Evolutionary conservation across 2,888 invertebrate species (phyloP), one percentile per base, ranked within the genome.

Genomic region (Macrosoma leucophasiata): DNA sequence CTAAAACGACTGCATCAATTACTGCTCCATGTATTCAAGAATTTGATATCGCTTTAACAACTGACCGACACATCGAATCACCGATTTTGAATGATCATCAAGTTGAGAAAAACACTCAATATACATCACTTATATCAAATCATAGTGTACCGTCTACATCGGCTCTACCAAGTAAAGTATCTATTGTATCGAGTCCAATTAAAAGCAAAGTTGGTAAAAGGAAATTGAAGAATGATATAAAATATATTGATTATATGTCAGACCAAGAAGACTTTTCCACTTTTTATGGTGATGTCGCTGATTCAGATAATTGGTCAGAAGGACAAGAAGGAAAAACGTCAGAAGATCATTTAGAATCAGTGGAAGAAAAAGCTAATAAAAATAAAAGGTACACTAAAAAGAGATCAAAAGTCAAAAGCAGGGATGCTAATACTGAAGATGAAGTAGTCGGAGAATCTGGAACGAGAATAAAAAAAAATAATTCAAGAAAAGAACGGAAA

Each of bases 231-330:
- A 31, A 26, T 21, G 12, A 30, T 17, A 25, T 30, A n/a, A 25
- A 36, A 26, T 26, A 30, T 22, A 36, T 36, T 20, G 26, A 36
- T 36, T 36, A 26, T 27, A 27, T 36, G 17, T 36, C 36, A 26
- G 30, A 36, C 21, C 36, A 31, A 30, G 26, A 36, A 26, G 36
- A 36, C 13, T 36, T 36, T 30, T 21, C 17, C 17, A 29, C 30
- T 30, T 36, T 36, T 36, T 30, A 28, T 29, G 28, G 34, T 24
- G 34, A 34, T n/a, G 28, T 27, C 22, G 4, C 15, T 23, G 23
- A 28, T 28, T 34, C 34, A 28, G 34, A 34, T 34, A 29, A 34
- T 24, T 36, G 30, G 36, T 30, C 25, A 22, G 36, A 36, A 36
- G 30, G 30, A 24, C 36, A 36, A 30, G 30, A 26, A 28, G 28